Evolutionary conservation across 2,888 invertebrate genomes (phyloP), one percentile per base, ranked within the genome.

Genomic region (Lumbricus terrestris): DNA sequence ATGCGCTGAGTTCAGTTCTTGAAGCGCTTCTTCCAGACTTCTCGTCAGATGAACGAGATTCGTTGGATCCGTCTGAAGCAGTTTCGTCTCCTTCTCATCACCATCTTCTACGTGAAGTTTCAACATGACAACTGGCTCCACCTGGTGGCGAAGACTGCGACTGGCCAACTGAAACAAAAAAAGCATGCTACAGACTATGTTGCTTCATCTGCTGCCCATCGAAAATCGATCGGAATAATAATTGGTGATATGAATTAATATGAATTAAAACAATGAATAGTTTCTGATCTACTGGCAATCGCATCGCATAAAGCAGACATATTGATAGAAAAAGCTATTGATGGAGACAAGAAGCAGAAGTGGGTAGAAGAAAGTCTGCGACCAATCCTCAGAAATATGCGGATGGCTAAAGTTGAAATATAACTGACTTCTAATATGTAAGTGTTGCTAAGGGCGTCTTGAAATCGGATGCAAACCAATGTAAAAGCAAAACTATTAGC

Each of bases 31-130:
- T 93, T 97, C 97, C 89, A 97, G 94, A 15, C 96, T 96, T 93
- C 96, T 95, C 34, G 96, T 96, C 92, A 97, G 95, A 93, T 96
- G 96, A 29, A 96, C 92, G 89, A 97, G 95, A 93, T 96, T 96
- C 88, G 95, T 96, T 5, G 96, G 96, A 94, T 96, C 96, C 6
- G 96, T 96, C 93, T 95, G 95, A 82, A 95, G 92, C 16, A 94
- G 91, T 38, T 93, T 92, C 82, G 93, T 92, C 38, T 93, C 91
- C 40, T 90, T 92, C 82, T 92, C 90, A 16, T 92, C 93, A 20
- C 92, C 91, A 47, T 94, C 93, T 69, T 93, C 90, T 34, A 93
- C 93, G 92, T 94, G 94, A 20, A 94, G 92, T 91, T 94, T 94
- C 88, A 94, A 91, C 40, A 93, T 88, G 16, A 94, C 90, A 35